phyloP scores from a whole-genome alignment of 2,113 vertebrate genomes.

The Catharus fuscescens region DNA sequence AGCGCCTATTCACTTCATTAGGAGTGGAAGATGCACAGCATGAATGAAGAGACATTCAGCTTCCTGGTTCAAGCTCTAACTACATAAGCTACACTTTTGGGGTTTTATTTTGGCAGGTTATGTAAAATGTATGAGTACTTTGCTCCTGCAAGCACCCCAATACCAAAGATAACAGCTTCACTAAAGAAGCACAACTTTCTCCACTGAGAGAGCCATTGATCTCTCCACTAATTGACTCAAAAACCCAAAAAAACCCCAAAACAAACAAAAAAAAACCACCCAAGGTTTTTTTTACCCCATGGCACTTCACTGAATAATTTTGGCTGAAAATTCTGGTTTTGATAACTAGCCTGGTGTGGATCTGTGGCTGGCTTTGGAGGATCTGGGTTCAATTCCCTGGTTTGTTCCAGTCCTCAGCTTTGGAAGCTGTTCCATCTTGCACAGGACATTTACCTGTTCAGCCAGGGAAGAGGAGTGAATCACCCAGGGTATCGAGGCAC shows the following conservation, averaged over 20 bases:
- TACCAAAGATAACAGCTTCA: not conserved
- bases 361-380: not conserved
- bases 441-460: not conserved
- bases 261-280: not conserved
- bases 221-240: not conserved
- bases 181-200: not conserved
- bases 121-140: not conserved
- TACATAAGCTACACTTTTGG: not conserved
- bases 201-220: not conserved
- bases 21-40: not conserved
- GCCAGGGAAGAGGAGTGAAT: not conserved
- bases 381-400: not conserved
- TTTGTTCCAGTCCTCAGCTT: not conserved
- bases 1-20: not conserved
- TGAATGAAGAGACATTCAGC: not conserved
- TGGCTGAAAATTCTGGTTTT: not conserved
- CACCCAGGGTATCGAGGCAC: rapidly evolving
- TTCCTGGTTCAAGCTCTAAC: not conserved
- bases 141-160: not conserved
- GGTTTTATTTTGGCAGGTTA: not conserved
- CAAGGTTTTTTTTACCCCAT: rapidly evolving
- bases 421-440: not conserved
- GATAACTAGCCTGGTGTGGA: rapidly evolving
- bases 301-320: not conserved
- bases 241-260: not conserved